phyloP scores from a whole-genome alignment of 2,113 vertebrate genomes.

The Alectura lathami region DNA sequence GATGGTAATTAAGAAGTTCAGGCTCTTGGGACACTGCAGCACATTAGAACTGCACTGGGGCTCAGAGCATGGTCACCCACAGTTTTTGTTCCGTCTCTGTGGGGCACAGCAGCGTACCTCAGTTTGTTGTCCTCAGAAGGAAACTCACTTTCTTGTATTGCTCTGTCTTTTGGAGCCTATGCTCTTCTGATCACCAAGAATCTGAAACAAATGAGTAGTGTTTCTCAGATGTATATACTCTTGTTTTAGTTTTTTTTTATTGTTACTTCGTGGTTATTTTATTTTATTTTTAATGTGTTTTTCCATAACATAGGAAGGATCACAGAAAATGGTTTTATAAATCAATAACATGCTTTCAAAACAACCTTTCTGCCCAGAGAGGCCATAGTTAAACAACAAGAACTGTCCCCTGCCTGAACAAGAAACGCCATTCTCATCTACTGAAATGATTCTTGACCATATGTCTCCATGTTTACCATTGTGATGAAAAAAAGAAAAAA shows the following conservation, averaged over 20 bases:
- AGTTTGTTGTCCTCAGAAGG: background rate
- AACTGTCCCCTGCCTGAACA: background rate
- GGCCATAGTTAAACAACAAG: background rate
- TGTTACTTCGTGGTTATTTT: background rate
- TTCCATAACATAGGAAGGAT: slow-evolving; percentile 9
- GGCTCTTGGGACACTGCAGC: background rate
- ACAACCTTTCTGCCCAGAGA: background rate
- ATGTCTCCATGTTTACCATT: background rate
- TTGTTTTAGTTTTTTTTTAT: background rate
- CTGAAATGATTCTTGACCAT: background rate
- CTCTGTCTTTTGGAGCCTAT: background rate
- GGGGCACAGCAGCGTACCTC: too few relatives aligned
- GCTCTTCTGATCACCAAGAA: background rate
- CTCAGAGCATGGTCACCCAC: fast-evolving
- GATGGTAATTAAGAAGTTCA: background rate
- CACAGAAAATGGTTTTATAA: background rate
- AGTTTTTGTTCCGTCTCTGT: background rate
- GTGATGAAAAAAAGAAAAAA: background rate
- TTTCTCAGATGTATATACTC: background rate
- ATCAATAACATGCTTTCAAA: background rate
- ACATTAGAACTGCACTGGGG: background rate
- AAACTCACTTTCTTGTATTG: background rate
- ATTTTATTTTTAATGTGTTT: background rate
- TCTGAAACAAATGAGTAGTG: background rate
- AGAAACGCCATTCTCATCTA: background rate